Evolutionary conservation across 2,888 invertebrate species (phyloP).

Genomic region (Chironomus tentans): DNA sequence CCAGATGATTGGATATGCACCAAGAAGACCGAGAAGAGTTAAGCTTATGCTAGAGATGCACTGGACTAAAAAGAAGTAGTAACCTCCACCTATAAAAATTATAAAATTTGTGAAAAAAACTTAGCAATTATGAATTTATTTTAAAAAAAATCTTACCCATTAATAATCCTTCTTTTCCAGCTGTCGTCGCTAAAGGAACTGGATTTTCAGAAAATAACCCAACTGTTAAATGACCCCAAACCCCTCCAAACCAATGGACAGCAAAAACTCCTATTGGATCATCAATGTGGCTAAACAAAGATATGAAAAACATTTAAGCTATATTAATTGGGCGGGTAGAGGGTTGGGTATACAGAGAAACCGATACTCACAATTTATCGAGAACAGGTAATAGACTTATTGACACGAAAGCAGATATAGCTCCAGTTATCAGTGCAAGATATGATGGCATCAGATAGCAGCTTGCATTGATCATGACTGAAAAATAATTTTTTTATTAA

Average conservation of each 20-base stretch:
- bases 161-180: slow-evolving; percentile 55
- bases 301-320: too few species aligned
- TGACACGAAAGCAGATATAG: neutral
- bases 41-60: slow-evolving; percentile 57
- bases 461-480: slow-evolving; percentile 7
- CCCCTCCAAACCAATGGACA: slow-evolving; percentile 61
- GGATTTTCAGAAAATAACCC: slow-evolving; percentile 76
- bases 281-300: slow-evolving; percentile 40
- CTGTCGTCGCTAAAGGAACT: slow-evolving; percentile 60
- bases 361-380: slow-evolving; percentile 1
- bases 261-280: slow-evolving; percentile 80
- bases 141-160: too few species aligned
- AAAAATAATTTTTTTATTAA: too few species aligned
- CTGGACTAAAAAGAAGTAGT: slow-evolving; percentile 73
- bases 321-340: too few species aligned
- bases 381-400: neutral
- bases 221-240: slow-evolving; percentile 68
- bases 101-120: neutral
- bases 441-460: neutral
- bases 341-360: too few species aligned
- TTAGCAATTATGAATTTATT: too few species aligned
- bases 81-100: slow-evolving; percentile 55
- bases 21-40: slow-evolving; percentile 55
- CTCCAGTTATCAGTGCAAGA: neutral
- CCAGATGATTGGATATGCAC: slow-evolving; percentile 61